Conservation (phyloP, 2,888 invertebrate species). For the Dendrolimus pini region DNA sequence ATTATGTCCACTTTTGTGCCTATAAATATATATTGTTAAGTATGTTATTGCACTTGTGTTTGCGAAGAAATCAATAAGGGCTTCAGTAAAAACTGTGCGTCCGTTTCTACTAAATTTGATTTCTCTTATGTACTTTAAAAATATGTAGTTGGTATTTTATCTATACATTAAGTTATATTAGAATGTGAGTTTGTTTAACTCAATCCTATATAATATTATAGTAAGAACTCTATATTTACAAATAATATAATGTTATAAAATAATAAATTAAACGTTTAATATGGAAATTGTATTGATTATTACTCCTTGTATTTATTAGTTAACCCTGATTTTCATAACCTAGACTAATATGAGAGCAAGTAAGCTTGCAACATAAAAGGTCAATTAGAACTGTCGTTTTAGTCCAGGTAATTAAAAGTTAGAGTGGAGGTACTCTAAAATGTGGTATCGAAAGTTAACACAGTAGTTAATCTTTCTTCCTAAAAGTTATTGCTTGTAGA, state of each 20-base stretch:
- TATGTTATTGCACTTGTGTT: conserved; percentile 62
- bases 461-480: too few species aligned
- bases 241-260: conserved; percentile 75
- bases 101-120: conserved; percentile 31
- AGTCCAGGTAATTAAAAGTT: too few species aligned
- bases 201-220: conserved; percentile 53
- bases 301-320: too few species aligned
- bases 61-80: conserved; percentile 13
- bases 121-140: conserved; percentile 47
- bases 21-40: conserved; percentile 52
- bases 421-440: too few species aligned
- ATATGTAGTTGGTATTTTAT: conserved; percentile 55
- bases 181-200: conserved; percentile 64
- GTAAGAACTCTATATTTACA: conserved; percentile 76
- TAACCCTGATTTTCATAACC: too few species aligned
- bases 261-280: conserved; percentile 74
- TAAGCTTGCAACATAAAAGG: too few species aligned
- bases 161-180: conserved; percentile 56
- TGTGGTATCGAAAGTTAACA: too few species aligned
- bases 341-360: too few species aligned
- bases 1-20: conserved; percentile 67
- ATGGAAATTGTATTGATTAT: conserved; percentile 20
- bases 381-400: too few species aligned
- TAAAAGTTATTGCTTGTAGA: too few species aligned
- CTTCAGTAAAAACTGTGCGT: background rate